Conservation (phyloP, 2,113 vertebrate species). For the Propithecus coquereli region DNA sequence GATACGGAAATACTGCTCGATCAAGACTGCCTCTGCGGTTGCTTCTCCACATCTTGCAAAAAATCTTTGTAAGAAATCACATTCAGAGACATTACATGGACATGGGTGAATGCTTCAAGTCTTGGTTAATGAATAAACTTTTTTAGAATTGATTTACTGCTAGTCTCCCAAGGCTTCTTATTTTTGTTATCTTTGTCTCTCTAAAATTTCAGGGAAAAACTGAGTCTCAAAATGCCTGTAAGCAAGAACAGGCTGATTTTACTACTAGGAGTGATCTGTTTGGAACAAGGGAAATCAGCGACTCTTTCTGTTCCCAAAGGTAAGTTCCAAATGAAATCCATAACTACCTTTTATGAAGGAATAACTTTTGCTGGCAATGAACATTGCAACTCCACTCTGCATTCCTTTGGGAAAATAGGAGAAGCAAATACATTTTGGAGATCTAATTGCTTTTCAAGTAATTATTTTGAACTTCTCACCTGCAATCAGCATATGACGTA, state of each 20-base stretch:
- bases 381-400: background rate
- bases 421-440: background rate
- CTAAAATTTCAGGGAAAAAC: background rate
- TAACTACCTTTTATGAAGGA: background rate
- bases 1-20: background rate
- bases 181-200: constrained; percentile 42
- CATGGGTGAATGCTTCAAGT: constrained; percentile 54
- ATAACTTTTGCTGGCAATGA: background rate
- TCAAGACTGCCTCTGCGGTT: constrained; percentile 10
- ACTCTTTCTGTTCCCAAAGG: constrained; percentile 63
- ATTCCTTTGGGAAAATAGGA: background rate
- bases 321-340: constrained; percentile 63
- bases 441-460: background rate
- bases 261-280: constrained; percentile 75
- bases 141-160: constrained; percentile 56
- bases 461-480: background rate
- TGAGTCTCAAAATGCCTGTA: constrained; percentile 72
- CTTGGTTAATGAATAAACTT: constrained; percentile 82
- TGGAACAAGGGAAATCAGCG: constrained; percentile 51
- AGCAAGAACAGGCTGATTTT: constrained; percentile 58
- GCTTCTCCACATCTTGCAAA: constrained; percentile 11
- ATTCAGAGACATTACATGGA: constrained; percentile 50
- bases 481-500: background rate
- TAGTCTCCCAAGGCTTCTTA: constrained; percentile 28
- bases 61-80: constrained; percentile 50